phyloP scores from a whole-genome alignment of 1,140 invertebrate species.

The Papilio glaucus region DNA sequence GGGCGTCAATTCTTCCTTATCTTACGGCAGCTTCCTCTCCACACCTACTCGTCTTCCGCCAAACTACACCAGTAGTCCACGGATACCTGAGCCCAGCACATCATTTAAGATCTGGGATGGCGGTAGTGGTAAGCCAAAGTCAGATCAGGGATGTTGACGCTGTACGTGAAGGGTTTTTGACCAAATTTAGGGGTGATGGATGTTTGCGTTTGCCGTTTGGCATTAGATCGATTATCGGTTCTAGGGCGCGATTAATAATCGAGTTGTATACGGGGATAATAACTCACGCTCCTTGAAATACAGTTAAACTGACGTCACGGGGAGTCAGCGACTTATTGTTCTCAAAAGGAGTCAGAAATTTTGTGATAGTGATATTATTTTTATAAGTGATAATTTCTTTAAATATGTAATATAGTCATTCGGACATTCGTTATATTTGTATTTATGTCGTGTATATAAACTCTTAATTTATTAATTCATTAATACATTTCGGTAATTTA shows the following conservation, averaged over 20 bases:
- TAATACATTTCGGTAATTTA: conserved; percentile 72
- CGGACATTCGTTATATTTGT: neutral
- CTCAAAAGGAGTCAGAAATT: conserved; percentile 48
- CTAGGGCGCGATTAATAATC: conserved; percentile 49
- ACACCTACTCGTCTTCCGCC: conserved; percentile 66
- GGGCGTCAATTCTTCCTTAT: conserved; percentile 79
- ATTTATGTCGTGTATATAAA: conserved; percentile 67
- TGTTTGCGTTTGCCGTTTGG: conserved; percentile 57
- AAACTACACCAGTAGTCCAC: conserved; percentile 79
- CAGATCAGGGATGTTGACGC: conserved; percentile 72
- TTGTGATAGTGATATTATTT: conserved; percentile 55
- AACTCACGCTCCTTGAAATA: conserved; percentile 67
- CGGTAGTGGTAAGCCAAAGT: conserved; percentile 50
- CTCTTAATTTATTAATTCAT: conserved; percentile 60
- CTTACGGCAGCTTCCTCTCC: conserved; percentile 78
- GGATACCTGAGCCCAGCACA: conserved; percentile 64
- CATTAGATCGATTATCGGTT: conserved; percentile 53
- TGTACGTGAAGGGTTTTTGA: conserved; percentile 46
- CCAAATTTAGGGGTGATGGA: conserved; percentile 56
- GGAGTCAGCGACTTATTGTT: conserved; percentile 77
- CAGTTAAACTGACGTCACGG: conserved; percentile 41
- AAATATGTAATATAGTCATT: conserved; percentile 44
- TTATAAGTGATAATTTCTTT: conserved; percentile 46
- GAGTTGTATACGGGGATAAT: conserved; percentile 67
- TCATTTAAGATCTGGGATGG: conserved; percentile 72